Conservation (phyloP, 2,888 invertebrate species). For the Metacarcinus magister region DNA sequence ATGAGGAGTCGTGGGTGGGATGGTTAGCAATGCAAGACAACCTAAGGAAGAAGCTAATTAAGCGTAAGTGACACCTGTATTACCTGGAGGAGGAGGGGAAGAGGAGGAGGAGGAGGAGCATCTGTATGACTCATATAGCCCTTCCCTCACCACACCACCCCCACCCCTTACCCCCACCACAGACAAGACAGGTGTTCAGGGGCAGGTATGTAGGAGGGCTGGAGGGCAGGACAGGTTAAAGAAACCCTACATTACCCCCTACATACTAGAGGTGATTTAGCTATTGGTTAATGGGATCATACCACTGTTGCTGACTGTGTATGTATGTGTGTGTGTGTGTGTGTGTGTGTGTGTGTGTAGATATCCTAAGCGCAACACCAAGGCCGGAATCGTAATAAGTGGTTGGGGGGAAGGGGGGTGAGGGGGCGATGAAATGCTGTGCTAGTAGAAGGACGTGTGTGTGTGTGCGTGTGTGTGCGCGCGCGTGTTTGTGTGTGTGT, state of each 20-base stretch:
- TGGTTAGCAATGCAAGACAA: not conserved
- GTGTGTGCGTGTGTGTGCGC: conserved; percentile 41
- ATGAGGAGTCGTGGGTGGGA: no score
- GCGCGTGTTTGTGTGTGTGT: not conserved
- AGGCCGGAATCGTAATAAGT: no score
- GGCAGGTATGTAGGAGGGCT: not conserved
- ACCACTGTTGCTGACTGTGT: conserved; percentile 5
- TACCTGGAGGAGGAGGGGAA: not conserved
- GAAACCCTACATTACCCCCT: not conserved
- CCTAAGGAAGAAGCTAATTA: conserved; percentile 4
- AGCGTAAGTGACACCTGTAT: not conserved
- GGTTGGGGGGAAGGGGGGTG: no score
- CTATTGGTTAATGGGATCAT: not conserved
- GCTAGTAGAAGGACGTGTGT: not conserved
- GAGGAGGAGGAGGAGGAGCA: not conserved
- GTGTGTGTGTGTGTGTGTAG: conserved; percentile 40
- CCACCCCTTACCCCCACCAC: not conserved
- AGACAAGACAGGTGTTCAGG: not conserved
- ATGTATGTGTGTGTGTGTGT: conserved; percentile 26
- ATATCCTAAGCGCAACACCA: no score
- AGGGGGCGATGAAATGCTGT: not conserved
- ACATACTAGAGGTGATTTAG: not conserved
- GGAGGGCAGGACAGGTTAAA: not conserved
- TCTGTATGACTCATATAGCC: not conserved
- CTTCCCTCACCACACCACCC: not conserved